Percentiles rank a stretch among this genome's conserved stretches.
These are phyloP conservation scores for Bothrops alternatus DNA, from an alignment of 2,797 vertebrate genomes.

Conservation along the genomic window DNA sequence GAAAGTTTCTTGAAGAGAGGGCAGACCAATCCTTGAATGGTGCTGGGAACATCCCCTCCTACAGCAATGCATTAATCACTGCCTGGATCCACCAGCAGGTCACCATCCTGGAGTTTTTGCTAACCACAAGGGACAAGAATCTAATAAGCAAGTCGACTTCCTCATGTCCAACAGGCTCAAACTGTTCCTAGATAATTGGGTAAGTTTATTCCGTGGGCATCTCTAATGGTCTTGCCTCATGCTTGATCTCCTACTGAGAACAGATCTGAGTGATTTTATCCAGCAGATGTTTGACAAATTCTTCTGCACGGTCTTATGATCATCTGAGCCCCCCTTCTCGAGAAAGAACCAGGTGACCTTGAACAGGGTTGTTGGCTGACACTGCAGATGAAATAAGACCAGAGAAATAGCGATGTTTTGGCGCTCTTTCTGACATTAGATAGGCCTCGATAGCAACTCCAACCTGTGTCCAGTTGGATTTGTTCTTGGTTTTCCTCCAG, in stretches of 20 bases:
- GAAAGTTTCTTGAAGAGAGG: neutral
- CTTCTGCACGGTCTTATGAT: neutral
- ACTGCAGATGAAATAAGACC: neutral
- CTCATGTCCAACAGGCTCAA: neutral
- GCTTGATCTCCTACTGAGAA: neutral
- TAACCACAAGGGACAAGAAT: neutral
- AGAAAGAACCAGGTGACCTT: neutral
- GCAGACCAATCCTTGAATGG: neutral
- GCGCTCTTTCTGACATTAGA: too few relatives aligned
- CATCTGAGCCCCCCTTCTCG: neutral
- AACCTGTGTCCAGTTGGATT: too few relatives aligned
- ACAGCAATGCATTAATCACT: neutral
- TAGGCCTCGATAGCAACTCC: too few relatives aligned
- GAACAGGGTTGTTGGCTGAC: neutral
- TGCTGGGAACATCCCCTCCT: neutral
- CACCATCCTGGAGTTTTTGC: neutral
- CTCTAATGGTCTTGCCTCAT: neutral
- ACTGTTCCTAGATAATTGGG: neutral
- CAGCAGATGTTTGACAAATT: neutral
- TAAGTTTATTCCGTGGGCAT: neutral
- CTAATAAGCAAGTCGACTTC: neutral
- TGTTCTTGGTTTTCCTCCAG: too few relatives aligned
- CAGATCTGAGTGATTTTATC: neutral
- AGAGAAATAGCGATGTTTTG: too few relatives aligned
- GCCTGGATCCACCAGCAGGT: neutral